Evolutionary conservation across 2,797 vertebrate species (phyloP).

Genomic region (Cirrhinus molitorella): DNA sequence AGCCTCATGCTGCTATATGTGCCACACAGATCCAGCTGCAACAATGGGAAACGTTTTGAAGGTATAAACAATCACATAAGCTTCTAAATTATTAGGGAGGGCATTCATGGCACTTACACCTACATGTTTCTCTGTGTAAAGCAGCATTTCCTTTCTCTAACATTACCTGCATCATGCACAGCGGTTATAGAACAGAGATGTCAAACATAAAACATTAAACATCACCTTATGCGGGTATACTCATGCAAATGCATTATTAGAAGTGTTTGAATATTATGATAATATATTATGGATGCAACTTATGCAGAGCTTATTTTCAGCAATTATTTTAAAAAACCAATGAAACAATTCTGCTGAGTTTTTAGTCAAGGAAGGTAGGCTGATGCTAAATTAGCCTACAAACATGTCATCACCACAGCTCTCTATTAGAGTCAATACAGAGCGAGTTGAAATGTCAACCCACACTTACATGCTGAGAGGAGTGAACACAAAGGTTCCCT

Average conservation of each 20-base stretch:
- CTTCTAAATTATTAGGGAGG: neutral
- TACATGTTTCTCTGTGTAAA: neutral
- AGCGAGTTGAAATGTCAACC: neutral
- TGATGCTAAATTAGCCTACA: neutral
- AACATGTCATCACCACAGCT: neutral
- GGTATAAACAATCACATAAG: neutral
- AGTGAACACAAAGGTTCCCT: neutral
- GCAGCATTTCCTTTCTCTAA: neutral
- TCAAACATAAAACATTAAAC: neutral
- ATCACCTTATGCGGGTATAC: neutral
- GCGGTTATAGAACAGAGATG: neutral
- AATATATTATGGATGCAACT: neutral
- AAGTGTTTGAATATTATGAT: neutral
- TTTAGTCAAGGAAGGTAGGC: neutral
- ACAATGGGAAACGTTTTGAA: neutral
- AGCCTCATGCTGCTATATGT: conserved; percentile 14
- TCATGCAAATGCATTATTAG: neutral
- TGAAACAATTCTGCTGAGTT: neutral
- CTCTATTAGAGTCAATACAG: neutral
- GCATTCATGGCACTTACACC: neutral
- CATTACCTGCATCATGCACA: neutral
- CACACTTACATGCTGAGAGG: neutral
- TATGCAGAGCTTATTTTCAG: neutral
- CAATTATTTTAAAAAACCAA: neutral
- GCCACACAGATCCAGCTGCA: conserved; percentile 18